These are phyloP conservation scores for Rhamphomyia laevipes DNA, from an alignment of 2,888 invertebrate species.

Conservation along the genomic window DNA sequence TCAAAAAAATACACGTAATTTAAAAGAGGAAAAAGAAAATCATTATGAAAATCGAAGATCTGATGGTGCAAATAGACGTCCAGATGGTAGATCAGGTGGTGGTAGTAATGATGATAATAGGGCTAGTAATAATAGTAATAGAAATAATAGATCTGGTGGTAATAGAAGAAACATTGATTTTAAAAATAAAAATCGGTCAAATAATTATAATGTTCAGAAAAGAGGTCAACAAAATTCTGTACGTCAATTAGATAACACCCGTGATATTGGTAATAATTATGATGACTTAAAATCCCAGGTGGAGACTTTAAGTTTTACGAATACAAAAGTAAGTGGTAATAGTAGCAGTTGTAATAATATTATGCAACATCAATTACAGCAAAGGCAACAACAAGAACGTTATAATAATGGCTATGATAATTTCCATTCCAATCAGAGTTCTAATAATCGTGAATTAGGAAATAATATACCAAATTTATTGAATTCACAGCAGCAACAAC, in stretches of 20 bases:
- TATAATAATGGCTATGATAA: constrained; percentile 10
- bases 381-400: constrained; percentile 8
- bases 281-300: constrained; percentile 10
- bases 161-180: constrained; percentile 33
- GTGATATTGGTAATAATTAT: constrained; percentile 5
- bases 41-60: constrained; percentile 21
- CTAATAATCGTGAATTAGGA: constrained; percentile 1
- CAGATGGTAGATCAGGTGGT: constrained; percentile 2
- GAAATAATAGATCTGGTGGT: constrained; percentile 10
- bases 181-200: constrained; percentile 25
- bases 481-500: background rate
- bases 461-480: constrained; percentile 5
- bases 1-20: constrained; percentile 18
- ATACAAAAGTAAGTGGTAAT: constrained; percentile 12
- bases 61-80: constrained; percentile 7
- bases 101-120: constrained; percentile 16
- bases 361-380: constrained; percentile 10
- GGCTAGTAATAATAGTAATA: constrained; percentile 10
- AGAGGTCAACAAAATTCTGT: constrained; percentile 1
- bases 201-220: background rate
- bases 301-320: constrained; percentile 16
- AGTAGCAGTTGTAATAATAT: constrained; percentile 1
- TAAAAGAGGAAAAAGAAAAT: constrained; percentile 34
- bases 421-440: constrained; percentile 2
- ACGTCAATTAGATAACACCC: constrained; percentile 6